These are phyloP conservation scores for Eclectus roratus DNA, from an alignment of 2,113 vertebrate genomes.

Conservation along the genomic window DNA sequence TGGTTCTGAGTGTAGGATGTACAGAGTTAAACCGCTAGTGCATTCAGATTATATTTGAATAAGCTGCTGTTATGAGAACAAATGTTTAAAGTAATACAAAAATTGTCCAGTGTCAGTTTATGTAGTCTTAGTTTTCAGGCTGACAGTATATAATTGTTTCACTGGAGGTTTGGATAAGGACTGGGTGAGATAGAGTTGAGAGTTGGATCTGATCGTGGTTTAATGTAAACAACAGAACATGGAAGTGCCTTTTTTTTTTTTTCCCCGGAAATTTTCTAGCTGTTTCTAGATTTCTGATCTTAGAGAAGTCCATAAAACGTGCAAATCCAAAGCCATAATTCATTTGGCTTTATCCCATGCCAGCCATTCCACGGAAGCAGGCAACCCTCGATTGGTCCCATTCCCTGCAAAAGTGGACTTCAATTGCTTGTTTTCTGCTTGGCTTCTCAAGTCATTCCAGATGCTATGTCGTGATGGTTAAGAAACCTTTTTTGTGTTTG, in stretches of 20 bases:
- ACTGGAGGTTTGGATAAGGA: not conserved
- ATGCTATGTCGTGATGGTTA: not conserved
- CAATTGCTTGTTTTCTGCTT: rapidly evolving
- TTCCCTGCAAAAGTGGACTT: not conserved
- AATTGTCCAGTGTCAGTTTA: not conserved
- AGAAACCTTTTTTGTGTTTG: not conserved
- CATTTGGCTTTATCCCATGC: rapidly evolving
- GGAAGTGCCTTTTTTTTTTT: rapidly evolving
- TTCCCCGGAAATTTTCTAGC: not conserved
- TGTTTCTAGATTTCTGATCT: not conserved
- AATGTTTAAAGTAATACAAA: not conserved
- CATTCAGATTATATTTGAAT: not conserved
- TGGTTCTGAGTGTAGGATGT: not conserved
- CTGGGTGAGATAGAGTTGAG: not conserved
- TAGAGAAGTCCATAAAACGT: not conserved
- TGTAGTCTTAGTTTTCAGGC: not conserved
- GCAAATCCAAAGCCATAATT: not conserved
- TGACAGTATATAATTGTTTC: not conserved
- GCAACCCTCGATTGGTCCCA: rapidly evolving
- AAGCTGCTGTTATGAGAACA: not conserved
- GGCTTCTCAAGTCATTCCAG: not conserved
- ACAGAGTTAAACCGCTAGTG: not conserved
- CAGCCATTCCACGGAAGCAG: not conserved
- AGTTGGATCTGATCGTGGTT: rapidly evolving
- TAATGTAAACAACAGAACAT: not conserved